Base-by-base conservation (phyloP, 2,888 invertebrate genomes). In the Mallateleia sp. region DNA sequence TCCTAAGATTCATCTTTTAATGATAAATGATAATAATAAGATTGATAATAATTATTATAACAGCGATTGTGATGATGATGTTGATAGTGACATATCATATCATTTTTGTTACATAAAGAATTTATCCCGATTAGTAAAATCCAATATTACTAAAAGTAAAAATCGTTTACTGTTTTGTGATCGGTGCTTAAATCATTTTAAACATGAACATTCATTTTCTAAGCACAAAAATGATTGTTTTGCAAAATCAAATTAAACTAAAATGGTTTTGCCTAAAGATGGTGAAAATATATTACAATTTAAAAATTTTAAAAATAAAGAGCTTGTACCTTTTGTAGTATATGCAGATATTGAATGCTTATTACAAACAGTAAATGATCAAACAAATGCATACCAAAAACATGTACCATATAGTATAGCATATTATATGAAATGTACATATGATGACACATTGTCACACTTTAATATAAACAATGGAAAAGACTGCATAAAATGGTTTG, bases 401-500 rank as follows among this genome's bases (percentile, higher is more conserved):
- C n/a, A n/a, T n/a, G n/a, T n/a, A n/a, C n/a, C n/a, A n/a, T n/a
- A n/a, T n/a, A n/a, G n/a, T n/a, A n/a, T n/a, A n/a, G 56, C 71
- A 18, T 56, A 38, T 56, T 56, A 28, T 28, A 14, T 56, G 2
- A 56, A 71, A 56, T 71, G 71, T 11, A 25, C 5, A 9, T 71
- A 20, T 22, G 28, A 71, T 71, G 56, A 71, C 18, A 45, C 71
- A 25, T n/a, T 71, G 6, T 72, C 72, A 34, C 45, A 9, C 8
- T 58, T 2, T 5, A 72, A 72, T 45, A n/a, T n/a, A n/a, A n/a
- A n/a, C n/a, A n/a, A n/a, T n/a, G n/a, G n/a, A n/a, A n/a, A n/a
- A n/a, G n/a, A 45, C 15, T 72, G 72, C 18, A 60, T 72, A 8
- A 20, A 28, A 28, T 72, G 72, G 72, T 72, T 72, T n/a, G n/a